phyloP scores from a whole-genome alignment of 2,888 invertebrate genomes.

The Dicycla oo region DNA sequence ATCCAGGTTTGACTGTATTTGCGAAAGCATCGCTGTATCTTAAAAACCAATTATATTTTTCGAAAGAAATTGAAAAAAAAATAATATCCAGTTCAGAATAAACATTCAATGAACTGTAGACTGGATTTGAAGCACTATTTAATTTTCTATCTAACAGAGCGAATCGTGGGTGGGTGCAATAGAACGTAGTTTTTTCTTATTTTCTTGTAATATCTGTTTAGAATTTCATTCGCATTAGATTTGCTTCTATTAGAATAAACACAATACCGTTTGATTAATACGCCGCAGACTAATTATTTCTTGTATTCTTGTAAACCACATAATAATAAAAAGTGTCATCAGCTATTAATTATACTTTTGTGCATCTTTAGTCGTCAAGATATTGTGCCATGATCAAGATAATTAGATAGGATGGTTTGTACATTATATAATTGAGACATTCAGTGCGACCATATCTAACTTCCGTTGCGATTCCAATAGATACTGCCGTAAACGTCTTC shows the following conservation, averaged over 20 bases:
- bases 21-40: neutral
- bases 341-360: too few relatives aligned
- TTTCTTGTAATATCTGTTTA: constrained; percentile 28
- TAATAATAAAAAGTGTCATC: too few relatives aligned
- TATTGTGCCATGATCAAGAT: too few relatives aligned
- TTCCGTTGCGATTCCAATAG: too few relatives aligned
- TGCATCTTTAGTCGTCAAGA: too few relatives aligned
- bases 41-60: neutral
- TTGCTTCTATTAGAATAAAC: constrained; percentile 19
- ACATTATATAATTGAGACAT: too few relatives aligned
- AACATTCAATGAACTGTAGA: constrained; percentile 31
- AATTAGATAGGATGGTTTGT: too few relatives aligned
- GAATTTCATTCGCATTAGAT: constrained; percentile 31
- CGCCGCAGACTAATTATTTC: neutral
- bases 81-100: constrained; percentile 1
- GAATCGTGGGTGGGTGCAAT: constrained; percentile 17
- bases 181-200: constrained; percentile 15
- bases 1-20: too few relatives aligned
- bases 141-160: constrained; percentile 37
- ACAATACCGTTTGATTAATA: constrained; percentile 20
- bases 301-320: too few relatives aligned
- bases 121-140: constrained; percentile 41
- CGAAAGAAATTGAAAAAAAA: constrained; percentile 4
- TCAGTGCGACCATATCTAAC: too few relatives aligned
- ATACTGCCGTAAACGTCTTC: too few relatives aligned